A percentile compares a stretch with the other conserved stretches of the same genome.
These are phyloP conservation scores for Timema podura DNA, from an alignment of 2,888 invertebrate species.

Conservation along the genomic window DNA sequence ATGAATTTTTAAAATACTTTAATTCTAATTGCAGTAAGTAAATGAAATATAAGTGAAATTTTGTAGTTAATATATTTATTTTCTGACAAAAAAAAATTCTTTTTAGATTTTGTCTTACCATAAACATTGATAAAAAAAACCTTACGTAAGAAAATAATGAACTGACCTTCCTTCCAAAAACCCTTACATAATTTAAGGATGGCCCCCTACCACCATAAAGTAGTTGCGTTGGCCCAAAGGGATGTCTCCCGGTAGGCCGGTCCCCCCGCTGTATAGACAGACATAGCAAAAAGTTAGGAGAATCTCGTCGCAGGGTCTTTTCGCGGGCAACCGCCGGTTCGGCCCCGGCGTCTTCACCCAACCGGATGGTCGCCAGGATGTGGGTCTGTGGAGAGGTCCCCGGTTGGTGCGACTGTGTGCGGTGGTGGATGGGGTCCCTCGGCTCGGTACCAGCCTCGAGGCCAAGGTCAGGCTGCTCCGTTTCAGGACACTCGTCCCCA, in stretches of 20 bases:
- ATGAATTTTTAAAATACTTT: neutral
- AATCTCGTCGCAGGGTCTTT: constrained; percentile 46
- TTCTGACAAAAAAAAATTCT: too few relatives aligned
- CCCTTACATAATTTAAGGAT: too few relatives aligned
- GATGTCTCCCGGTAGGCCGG: constrained; percentile 24
- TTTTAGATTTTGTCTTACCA: too few relatives aligned
- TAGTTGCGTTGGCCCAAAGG: too few relatives aligned
- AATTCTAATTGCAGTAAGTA: neutral
- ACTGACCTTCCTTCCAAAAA: constrained; percentile 38
- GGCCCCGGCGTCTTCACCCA: constrained; percentile 55
- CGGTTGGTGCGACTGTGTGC: constrained; percentile 46
- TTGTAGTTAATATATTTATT: too few relatives aligned
- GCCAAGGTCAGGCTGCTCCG: neutral
- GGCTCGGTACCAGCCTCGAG: neutral
- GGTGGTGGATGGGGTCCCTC: neutral
- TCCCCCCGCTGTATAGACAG: neutral
- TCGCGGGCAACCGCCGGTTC: constrained; percentile 50
- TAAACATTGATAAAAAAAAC: too few relatives aligned
- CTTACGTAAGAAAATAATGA: constrained; percentile 26
- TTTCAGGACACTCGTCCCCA: neutral
- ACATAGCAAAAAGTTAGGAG: neutral
- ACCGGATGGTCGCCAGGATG: constrained; percentile 47
- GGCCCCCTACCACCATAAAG: too few relatives aligned
- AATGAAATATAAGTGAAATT: too few relatives aligned
- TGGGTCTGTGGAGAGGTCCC: constrained; percentile 54